Percentiles rank a stretch among this genome's conserved stretches.
phyloP scores from a whole-genome alignment of 2,113 vertebrate genomes.

The Daubentonia madagascariensis region DNA sequence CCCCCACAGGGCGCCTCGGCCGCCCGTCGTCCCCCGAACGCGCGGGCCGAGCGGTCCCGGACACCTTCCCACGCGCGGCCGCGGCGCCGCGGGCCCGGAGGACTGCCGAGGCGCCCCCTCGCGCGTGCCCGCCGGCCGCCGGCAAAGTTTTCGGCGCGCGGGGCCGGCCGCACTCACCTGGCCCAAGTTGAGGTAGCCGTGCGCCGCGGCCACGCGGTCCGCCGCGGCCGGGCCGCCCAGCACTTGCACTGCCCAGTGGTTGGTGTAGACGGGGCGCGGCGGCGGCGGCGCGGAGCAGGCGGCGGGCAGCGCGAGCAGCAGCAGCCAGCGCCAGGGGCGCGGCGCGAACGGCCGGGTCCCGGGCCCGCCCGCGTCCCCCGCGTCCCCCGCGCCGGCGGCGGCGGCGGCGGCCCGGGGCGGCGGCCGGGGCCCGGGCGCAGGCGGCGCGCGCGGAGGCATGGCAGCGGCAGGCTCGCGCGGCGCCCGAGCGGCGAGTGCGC shows the following conservation, averaged over 20 bases:
- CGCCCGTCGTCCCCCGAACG: not conserved
- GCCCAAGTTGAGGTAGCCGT: slow-evolving; percentile 92
- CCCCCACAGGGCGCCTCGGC: not conserved
- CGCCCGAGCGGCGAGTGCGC: slow-evolving; percentile 73
- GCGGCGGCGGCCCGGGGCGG: slow-evolving; percentile 32
- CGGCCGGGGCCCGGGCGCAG: slow-evolving; percentile 43
- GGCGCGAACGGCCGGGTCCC: not conserved
- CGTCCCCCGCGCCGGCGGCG: not conserved
- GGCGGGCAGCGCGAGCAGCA: slow-evolving; percentile 71
- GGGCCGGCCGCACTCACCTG: slow-evolving; percentile 84
- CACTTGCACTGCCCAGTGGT: slow-evolving; percentile 93
- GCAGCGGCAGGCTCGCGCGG: slow-evolving; percentile 71
- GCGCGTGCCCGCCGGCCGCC: not conserved
- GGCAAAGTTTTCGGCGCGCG: slow-evolving; percentile 48
- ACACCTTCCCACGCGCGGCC: not conserved
- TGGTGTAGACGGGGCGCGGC: slow-evolving; percentile 86
- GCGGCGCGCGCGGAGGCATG: slow-evolving; percentile 65
- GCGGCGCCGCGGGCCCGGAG: not conserved
- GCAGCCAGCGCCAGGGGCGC: slow-evolving; percentile 63
- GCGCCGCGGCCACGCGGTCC: slow-evolving; percentile 86
- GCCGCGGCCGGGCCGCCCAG: slow-evolving; percentile 86
- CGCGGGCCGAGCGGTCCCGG: not conserved
- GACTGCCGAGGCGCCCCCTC: not conserved
- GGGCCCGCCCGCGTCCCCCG: not conserved
- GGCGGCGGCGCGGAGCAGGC: slow-evolving; percentile 68